A percentile compares a stretch with the other conserved stretches of the same genome.
Conservation (phyloP, 30 jellyfish, hydroid and myxozoan species). For the Chrysaora quinquecirrha region DNA sequence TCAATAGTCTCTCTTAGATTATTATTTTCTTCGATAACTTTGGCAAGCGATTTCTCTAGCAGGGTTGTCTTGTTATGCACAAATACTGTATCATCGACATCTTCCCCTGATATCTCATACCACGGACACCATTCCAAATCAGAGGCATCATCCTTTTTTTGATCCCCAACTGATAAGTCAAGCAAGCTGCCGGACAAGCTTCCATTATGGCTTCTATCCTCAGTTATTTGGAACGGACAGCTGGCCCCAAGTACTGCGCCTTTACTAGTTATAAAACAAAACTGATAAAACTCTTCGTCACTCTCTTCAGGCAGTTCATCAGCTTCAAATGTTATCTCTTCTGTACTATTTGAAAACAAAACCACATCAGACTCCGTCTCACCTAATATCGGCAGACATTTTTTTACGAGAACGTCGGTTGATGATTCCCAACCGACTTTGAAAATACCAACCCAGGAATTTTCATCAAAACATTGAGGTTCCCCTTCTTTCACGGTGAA, state of each 20-base stretch:
- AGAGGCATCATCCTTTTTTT: not conserved
- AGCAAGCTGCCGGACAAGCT: conserved; percentile 10
- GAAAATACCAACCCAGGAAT: conserved; percentile 68
- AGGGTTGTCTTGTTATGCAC: conserved; percentile 85
- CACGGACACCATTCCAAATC: conserved; percentile 79
- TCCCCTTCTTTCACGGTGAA: conserved; percentile 1
- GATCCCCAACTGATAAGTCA: not conserved
- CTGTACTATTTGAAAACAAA: not conserved
- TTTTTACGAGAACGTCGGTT: conserved; percentile 22
- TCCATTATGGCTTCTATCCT: conserved; percentile 1
- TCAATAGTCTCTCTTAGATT: conserved; percentile 19
- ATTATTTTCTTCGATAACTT: conserved; percentile 59
- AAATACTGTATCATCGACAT: conserved; percentile 64
- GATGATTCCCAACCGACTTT: conserved; percentile 87
- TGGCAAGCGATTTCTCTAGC: conserved; percentile 75
- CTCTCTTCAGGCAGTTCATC: conserved; percentile 38
- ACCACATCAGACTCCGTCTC: conserved; percentile 4
- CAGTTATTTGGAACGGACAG: conserved; percentile 75
- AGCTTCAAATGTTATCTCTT: conserved; percentile 29
- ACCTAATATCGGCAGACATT: not conserved
- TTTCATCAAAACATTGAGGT: conserved; percentile 23
- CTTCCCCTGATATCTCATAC: conserved; percentile 59
- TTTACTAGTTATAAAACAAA: conserved; percentile 64
- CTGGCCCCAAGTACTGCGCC: conserved; percentile 89
- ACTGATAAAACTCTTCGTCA: conserved; percentile 81